Evolutionary conservation across 2,113 vertebrate genomes (phyloP).

Genomic region (Pseudopodoces humilis): DNA sequence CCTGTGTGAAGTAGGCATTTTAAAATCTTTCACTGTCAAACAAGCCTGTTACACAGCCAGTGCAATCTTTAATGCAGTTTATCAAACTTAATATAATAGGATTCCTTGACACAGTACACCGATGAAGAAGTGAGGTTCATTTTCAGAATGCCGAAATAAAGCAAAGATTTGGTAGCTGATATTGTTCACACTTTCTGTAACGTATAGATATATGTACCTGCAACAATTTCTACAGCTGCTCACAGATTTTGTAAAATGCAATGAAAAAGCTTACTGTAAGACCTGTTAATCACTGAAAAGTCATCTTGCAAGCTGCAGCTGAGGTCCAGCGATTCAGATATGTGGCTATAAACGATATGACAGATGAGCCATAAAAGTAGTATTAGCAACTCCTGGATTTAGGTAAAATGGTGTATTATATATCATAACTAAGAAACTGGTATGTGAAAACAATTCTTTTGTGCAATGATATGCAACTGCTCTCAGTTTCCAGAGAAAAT

Average conservation of each 20-base stretch:
- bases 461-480: constrained; percentile 10
- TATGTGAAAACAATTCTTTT: constrained; percentile 34
- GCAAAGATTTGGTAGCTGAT: neutral
- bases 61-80: constrained; percentile 49
- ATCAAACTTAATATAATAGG: constrained; percentile 53
- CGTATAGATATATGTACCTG: neutral
- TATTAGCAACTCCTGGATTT: constrained; percentile 40
- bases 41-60: constrained; percentile 34
- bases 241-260: constrained; percentile 3
- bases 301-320: neutral
- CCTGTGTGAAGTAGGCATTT: constrained; percentile 8
- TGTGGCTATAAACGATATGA: neutral
- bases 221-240: constrained; percentile 5
- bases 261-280: neutral
- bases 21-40: constrained; percentile 47
- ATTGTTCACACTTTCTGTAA: neutral
- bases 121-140: constrained; percentile 50
- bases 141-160: constrained; percentile 52
- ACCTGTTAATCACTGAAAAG: constrained; percentile 23
- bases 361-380: neutral
- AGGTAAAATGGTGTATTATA: constrained; percentile 24
- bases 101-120: constrained; percentile 34
- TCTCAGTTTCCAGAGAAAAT: neutral
- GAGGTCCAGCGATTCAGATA: neutral
- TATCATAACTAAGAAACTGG: neutral